Percentiles rank a stretch among this genome's conserved stretches.
phyloP scores from a whole-genome alignment of 2,888 invertebrate species.

The Drosophila longiperda region DNA sequence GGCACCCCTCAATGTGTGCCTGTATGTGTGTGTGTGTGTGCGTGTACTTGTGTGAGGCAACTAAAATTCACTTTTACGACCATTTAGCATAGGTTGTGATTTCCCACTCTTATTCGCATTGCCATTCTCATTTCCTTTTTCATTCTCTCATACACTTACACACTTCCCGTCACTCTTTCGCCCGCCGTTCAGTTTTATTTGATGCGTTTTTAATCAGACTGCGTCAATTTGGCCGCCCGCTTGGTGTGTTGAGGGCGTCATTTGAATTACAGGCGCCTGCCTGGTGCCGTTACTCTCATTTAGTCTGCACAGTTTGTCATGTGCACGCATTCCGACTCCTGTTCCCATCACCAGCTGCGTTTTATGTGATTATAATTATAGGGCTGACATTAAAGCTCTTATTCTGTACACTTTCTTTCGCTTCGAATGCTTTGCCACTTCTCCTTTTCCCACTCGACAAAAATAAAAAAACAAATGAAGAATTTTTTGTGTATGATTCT shows the following conservation, averaged over 20 bases:
- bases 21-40: constrained; percentile 2
- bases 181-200: constrained; percentile 56
- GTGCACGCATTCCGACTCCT: constrained; percentile 20
- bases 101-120: constrained; percentile 35
- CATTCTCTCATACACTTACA: neutral
- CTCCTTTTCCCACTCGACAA: constrained; percentile 1
- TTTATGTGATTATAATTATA: constrained; percentile 41
- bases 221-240: constrained; percentile 64
- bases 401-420: constrained; percentile 7
- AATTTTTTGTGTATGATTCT: constrained; percentile 13
- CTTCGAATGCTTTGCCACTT: neutral
- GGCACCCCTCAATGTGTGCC: constrained; percentile 50
- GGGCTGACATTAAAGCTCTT: constrained; percentile 2
- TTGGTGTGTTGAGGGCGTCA: constrained; percentile 57
- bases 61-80: constrained; percentile 69
- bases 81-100: constrained; percentile 68
- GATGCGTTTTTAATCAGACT: constrained; percentile 75
- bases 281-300: constrained; percentile 3
- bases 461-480: constrained; percentile 4
- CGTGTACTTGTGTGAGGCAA: constrained; percentile 37
- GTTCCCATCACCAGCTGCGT: constrained; percentile 40
- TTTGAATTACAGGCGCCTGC: constrained; percentile 24
- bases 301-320: constrained; percentile 23
- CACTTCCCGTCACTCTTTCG: constrained; percentile 1
- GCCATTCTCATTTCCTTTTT: constrained; percentile 2